These are phyloP conservation scores for Strigamia maritima DNA, from an alignment of 2,888 invertebrate species.

Conservation along the genomic window DNA sequence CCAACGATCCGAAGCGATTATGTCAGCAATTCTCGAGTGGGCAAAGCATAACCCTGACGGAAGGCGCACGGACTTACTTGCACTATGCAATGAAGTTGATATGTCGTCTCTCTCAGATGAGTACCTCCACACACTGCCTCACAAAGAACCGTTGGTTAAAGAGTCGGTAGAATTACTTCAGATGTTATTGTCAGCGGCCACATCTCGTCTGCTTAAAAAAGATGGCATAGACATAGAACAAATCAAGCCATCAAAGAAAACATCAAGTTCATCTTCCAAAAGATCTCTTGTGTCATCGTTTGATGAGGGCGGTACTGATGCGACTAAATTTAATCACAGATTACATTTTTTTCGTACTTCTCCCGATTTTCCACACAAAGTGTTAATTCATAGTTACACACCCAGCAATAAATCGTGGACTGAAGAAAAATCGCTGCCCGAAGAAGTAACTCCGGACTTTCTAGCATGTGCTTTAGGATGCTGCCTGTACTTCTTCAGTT, in stretches of 20 bases:
- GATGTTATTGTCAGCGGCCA: neutral
- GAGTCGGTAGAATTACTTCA: conserved; percentile 7
- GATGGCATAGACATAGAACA: neutral
- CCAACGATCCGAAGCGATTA: neutral
- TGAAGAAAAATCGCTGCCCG: neutral
- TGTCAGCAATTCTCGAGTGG: neutral
- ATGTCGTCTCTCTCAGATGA: neutral
- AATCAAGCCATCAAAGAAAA: neutral
- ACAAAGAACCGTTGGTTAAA: neutral
- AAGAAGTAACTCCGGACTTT: conserved; percentile 3
- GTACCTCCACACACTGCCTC: neutral
- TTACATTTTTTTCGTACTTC: neutral
- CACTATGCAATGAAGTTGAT: neutral
- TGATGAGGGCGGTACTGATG: neutral
- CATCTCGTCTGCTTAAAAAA: neutral
- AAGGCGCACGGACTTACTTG: neutral
- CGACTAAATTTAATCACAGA: neutral
- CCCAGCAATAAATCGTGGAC: neutral
- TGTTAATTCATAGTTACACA: neutral
- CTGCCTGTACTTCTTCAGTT: conserved; percentile 20
- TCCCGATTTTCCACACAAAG: neutral
- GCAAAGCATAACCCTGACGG: neutral
- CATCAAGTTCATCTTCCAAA: neutral
- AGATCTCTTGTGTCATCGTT: neutral
- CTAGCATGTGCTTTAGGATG: neutral